Evolutionary conservation across 2,888 invertebrate species (phyloP), one percentile per base, ranked within the genome.

Genomic region (Acrobasis consociella): DNA sequence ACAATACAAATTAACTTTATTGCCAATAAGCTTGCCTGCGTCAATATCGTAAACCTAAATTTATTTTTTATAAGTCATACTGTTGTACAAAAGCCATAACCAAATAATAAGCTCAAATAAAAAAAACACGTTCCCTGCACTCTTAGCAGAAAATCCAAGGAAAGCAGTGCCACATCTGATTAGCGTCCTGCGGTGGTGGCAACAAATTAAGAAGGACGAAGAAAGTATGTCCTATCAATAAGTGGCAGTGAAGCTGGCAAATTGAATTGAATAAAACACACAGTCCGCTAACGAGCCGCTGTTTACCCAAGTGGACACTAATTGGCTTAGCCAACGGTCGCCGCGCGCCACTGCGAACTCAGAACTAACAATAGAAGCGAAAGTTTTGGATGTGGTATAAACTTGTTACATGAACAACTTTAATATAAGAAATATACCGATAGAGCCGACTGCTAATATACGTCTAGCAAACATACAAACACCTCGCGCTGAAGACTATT

Each of bases 271-370:
- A 88, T 88, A 88, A 89, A 91, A 87, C 90, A 92, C 90, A 92
- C 91, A 90, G 89, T 87, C 89, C 87, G 86, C 89, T 92, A 92
- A 92, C 91, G 90, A 92, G 91, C 86, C 87, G 82, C 82, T 92
- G 90, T 92, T 92, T 91, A 87, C 91, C 89, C 87, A 89, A 91
- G 91, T 91, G 91, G 89, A 89, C 91, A 89, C 87, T 92, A 91
- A 92, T 91, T 92, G 91, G 90, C 88, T 91, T 90, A 91, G 90
- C 90, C 87, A 82, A 84, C 86, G 90, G 90, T 88, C 89, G 87
- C 81, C 86, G 76, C 42, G 56, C 56, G 56, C 77, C 75, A 78
- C 74, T 77, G 71, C 73, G 62, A 64, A 68, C 67, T 53, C 62
- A 50, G 70, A 74, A 67, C 65, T 72, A 74, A 72, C 69, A 72